Evolutionary conservation across 2,797 vertebrate species (phyloP), one percentile per base, ranked within the genome.

Genomic region (Caiman crocodilus): DNA sequence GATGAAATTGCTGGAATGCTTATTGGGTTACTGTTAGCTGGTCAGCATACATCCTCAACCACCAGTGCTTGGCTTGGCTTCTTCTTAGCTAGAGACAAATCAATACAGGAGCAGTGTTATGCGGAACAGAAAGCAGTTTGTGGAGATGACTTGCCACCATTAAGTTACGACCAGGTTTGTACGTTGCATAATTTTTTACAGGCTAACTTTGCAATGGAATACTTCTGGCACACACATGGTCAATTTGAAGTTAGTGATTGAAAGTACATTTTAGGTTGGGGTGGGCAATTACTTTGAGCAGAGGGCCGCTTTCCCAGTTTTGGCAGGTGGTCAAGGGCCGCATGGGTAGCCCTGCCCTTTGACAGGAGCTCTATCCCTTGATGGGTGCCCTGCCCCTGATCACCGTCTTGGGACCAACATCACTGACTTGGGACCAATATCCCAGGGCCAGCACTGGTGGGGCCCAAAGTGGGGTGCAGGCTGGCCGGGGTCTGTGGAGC

Each of bases 1-100:
- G 97, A 98, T 0, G 99, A 99, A 94, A 98, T 99, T 0, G 98
- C 98, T 0, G 99, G 99, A 12, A 98, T 99, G 99, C 98, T 99
- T 75, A 99, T 99, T 0, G 99, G 99, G 35, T 97, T 99, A 95
- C 98, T 99, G 4, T 94, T 99, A 75, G 99, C 99, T 0, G 99
- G 99, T 28, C 99, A 99, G 97, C 99, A 99, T 97, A 99, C 99
- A 0, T 99, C 99, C 59, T 99, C 99, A 91, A 99, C 99, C 95
- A 99, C 99, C 67, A 99, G 99, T 4, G 96, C 99, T 87, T 99
- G 99, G 99, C 93, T 99, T 90, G 99, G 99, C 50, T 99, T 99
- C 98, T 99, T 99, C 97, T 91, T 99, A 91, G 99, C 99, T 80
- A 98, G 95, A 88, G 98, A 99, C 94, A 98, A 98, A 90, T n/a